Base-by-base conservation (phyloP, 2,888 invertebrate species). In the Pristionchus japonicus region DNA sequence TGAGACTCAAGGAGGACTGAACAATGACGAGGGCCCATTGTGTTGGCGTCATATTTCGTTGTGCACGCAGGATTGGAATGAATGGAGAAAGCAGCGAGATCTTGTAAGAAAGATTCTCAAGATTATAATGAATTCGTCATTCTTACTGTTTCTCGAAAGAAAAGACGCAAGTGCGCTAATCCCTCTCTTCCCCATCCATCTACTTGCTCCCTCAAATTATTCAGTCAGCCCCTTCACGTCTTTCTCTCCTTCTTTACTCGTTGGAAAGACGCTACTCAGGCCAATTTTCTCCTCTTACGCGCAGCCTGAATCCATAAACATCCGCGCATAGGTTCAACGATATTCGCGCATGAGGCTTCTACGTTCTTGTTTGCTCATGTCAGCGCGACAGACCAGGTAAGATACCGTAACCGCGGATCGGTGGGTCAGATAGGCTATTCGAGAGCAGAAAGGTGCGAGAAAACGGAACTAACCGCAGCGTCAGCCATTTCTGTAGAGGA, bases 51-150 rank as follows among this genome's bases (percentile, higher is more conserved):
- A 37, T 70, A 37, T 70, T 37, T 37, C 70, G 70, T 52, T 52
- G 37, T 23, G 70, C 20, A 17, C 15, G 64, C 27, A 64, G 23
- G 23, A 64, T 27, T 57, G 91, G 91, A 1, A 91, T 91, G 83
- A 91, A 91, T 70, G 91, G 91, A 27, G 84, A 11, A 37, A 91
- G 82, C 1, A 70, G 89, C 7, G 88, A 89, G 52, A 85, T 91
- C 0, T 82, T 20, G 43, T 43, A 49, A 23, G 20, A n/a, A n/a
- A 23, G n/a, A 3, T 80, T 80, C 77, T n/a, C 40, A 64, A 31
- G 64, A 27, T 64, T 27, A 70, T 37, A 6, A 20, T 70, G 15
- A 20, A 37, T 37, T 70, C 70, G 4, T 27, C 70, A 20, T 37
- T 43, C 80, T 83, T 13, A 11, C 27, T 83, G 31, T 27, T 37